Base-by-base conservation (phyloP, 1,140 invertebrate species). In the Xylocopa sonorina region DNA sequence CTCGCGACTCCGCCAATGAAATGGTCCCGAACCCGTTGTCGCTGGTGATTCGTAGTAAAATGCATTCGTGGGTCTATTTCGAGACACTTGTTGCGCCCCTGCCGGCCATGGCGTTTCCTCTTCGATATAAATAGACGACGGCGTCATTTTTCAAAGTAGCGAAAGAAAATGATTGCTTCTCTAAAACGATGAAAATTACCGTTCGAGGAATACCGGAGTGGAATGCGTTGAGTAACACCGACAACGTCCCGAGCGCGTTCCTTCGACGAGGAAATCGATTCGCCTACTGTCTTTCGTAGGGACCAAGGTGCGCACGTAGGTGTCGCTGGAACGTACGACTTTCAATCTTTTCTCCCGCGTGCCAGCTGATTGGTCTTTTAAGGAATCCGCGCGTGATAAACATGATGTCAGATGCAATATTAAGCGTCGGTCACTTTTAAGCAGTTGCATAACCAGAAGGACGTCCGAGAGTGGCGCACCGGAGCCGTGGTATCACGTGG, bases 401-500 rank as follows among this genome's bases (percentile, higher is more conserved):
- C 58, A 78, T 62, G 67, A 62, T 64, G 77, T 78, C 69, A 64
- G 60, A 46, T 24, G 12, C 55, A 46, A 55, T 73, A 78, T 78
- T 24, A 69, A 48, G 34, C 77, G 58, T 63, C 77, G 69, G 58
- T 16, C 32, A 41, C 57, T 73, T 72, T 72, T 78, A 32, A 73
- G 34, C 69, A 29, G 69, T 78, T 78, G 77, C 69, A 62, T 78
- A 78, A 78, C 58, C 29, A 78, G 68, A 78, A 78, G 77, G 77
- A 78, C 69, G 69, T 21, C 55, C 75, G 74, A 58, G 38, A 34
- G 57, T n/a, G 75, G 64, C 24, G 41, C 18, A 16, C 29, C 55
- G 75, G n/a, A 43, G 66, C 67, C 32, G 55, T 48, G 63, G 77
- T 68, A 78, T 73, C 69, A 48, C 77, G 58, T 50, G 68, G 67